A percentile compares a stretch with the other conserved stretches of the same genome.
Evolutionary conservation across 2,797 vertebrate genomes (phyloP).

Genomic region (Rhinatrema bivittatum): DNA sequence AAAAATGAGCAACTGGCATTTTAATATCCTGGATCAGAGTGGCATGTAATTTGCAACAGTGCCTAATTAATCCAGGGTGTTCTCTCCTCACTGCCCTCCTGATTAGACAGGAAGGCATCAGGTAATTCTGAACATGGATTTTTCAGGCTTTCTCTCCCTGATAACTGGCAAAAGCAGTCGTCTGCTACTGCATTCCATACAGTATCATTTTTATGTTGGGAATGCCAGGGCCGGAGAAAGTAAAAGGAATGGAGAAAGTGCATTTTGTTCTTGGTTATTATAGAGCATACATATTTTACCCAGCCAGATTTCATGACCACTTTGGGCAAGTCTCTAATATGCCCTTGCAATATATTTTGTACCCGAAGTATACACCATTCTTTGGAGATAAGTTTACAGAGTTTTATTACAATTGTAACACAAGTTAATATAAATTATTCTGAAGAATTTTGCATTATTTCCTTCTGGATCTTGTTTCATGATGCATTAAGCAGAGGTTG

Average conservation of each 20-base stretch:
- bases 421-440: background rate
- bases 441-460: background rate
- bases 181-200: no score
- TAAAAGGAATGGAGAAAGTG: constrained; percentile 9
- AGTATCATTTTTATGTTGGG: constrained; percentile 12
- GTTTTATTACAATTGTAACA: background rate
- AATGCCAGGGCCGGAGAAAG: constrained; percentile 1
- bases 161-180: constrained; percentile 4
- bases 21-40: constrained; percentile 36
- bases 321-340: background rate
- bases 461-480: no score
- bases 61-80: constrained; percentile 41
- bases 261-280: background rate
- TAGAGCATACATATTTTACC: background rate
- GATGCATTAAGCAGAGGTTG: no score
- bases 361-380: background rate
- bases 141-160: background rate
- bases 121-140: constrained; percentile 11
- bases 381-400: background rate
- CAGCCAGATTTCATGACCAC: background rate
- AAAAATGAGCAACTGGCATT: constrained; percentile 43
- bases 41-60: constrained; percentile 46
- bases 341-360: background rate
- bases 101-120: constrained; percentile 39
- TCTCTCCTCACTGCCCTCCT: constrained; percentile 37